Percentiles rank a stretch among this genome's conserved stretches.
Evolutionary conservation across 2,797 vertebrate species (phyloP).

Genomic region (Bovichtus variegatus): DNA sequence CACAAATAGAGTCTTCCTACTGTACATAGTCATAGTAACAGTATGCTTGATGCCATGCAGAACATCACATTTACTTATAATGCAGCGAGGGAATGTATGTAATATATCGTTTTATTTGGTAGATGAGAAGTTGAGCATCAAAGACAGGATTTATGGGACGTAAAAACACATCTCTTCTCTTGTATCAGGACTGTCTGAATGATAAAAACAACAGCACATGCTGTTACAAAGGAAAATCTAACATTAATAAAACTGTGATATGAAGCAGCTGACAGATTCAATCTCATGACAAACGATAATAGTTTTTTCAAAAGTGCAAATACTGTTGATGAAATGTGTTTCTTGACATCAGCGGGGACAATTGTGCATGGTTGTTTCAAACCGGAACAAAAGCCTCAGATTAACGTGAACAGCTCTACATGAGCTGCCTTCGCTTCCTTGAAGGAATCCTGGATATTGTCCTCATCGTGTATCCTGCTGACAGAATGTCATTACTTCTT

Average conservation of each 20-base stretch:
- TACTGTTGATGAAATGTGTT: slow-evolving; percentile 32
- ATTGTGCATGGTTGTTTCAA: background rate
- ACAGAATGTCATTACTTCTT: slow-evolving; percentile 44
- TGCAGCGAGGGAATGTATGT: background rate
- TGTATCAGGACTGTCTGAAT: background rate
- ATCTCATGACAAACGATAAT: slow-evolving; percentile 28
- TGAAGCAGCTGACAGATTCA: slow-evolving; percentile 17
- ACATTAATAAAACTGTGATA: slow-evolving; percentile 31
- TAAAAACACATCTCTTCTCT: background rate
- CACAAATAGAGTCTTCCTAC: background rate
- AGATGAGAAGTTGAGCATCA: slow-evolving; percentile 5
- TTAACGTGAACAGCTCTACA: slow-evolving; percentile 12
- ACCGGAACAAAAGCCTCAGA: slow-evolving; percentile 37
- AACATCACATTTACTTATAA: slow-evolving; percentile 14
- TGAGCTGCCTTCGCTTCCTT: slow-evolving; percentile 8
- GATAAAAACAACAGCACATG: slow-evolving; percentile 5
- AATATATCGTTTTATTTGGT: slow-evolving; percentile 1
- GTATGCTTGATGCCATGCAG: background rate
- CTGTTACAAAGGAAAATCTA: slow-evolving; percentile 1
- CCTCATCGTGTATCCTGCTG: slow-evolving; percentile 28
- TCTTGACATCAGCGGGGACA: slow-evolving; percentile 21
- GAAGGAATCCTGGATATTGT: slow-evolving; percentile 36
- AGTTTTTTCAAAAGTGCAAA: slow-evolving; percentile 28
- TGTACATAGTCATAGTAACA: background rate
- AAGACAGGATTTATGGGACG: background rate